Evolutionary conservation across 2,797 vertebrate genomes (phyloP).

Genomic region (Aulostomus chinensis): DNA sequence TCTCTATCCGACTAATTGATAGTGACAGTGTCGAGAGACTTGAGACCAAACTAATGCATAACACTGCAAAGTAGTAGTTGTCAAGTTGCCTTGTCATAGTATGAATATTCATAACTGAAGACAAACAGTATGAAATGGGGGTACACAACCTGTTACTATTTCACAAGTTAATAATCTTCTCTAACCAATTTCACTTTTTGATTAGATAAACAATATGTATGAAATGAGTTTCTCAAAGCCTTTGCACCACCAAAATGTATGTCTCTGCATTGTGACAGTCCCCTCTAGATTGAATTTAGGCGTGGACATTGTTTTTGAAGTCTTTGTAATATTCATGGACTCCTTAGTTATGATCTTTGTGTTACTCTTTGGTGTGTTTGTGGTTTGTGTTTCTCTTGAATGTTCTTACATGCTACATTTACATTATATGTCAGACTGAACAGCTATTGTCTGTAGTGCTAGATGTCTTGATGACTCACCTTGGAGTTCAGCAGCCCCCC

Average conservation of each 20-base stretch:
- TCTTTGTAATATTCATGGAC: no score
- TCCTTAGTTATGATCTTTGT: no score
- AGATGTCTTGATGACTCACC: no score
- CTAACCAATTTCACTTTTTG: constrained; percentile 57
- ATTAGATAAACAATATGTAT: constrained; percentile 63
- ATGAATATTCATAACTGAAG: constrained; percentile 58
- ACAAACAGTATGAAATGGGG: constrained; percentile 48
- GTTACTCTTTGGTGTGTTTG: no score
- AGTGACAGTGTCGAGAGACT: constrained; percentile 42
- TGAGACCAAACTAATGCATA: constrained; percentile 44
- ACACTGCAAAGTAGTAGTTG: constrained; percentile 25
- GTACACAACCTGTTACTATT: constrained; percentile 42
- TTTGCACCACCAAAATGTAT: constrained; percentile 41
- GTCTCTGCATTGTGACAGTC: no score
- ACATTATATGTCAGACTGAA: no score
- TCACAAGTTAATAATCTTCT: constrained; percentile 53
- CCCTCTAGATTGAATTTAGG: no score
- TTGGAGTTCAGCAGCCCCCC: no score
- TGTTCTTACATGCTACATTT: no score
- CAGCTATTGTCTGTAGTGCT: no score
- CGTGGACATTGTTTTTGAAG: no score
- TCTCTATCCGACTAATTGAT: constrained; percentile 42
- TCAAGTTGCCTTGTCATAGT: constrained; percentile 46
- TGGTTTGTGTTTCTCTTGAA: no score
- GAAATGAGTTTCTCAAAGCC: constrained; percentile 53